Base-by-base conservation (phyloP, 2,888 invertebrate species). In the Pheosia gnoma region DNA sequence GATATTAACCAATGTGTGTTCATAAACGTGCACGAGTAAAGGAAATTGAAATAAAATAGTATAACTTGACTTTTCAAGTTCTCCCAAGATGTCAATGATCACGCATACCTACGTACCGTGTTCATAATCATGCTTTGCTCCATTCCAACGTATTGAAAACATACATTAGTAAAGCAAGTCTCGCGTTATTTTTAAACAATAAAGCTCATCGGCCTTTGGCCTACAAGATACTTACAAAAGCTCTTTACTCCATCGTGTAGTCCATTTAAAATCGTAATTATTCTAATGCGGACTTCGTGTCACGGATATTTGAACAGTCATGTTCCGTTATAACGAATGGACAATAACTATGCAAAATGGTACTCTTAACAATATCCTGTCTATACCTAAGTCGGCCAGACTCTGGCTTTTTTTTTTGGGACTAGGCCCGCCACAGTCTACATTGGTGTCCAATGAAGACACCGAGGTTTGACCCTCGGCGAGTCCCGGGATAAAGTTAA, bases 141-240 rank as follows among this genome's bases (percentile, higher is more conserved):
- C n/a, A 5, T 49, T 6, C 49, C 11, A 49, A 49, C 10, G 13
- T 25, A 25, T 51, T 3, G 51, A 51, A 8, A 5, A 37, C 25
- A 36, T 25, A n/a, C 54, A 38, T 52, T 52, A 54, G 41, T 37
- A 36, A 53, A 53, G 10, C 37, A 11, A 53, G 36, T 13, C 56
- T n/a, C 8, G 39, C 41, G 41, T 56, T 56, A 41, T 56, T 11
- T 25, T 41, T 25, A n/a, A 41, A 56, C 56, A 56, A 56, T 25
- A 39, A 5, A 56, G 56, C 41, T 56, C 56, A n/a, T 56, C 41
- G 41, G 53, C 53, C 56, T 56, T 56, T 56, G 41, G 53, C 53
- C 56, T 56, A 56, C 41, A 7, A 41, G 5, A 41, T 53, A 37
- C 10, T 13, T 11, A 53, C 4, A 56, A 56, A 56, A 56, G 56